phyloP scores from a whole-genome alignment of 2,113 vertebrate species.

The Thryonomys swinderianus region DNA sequence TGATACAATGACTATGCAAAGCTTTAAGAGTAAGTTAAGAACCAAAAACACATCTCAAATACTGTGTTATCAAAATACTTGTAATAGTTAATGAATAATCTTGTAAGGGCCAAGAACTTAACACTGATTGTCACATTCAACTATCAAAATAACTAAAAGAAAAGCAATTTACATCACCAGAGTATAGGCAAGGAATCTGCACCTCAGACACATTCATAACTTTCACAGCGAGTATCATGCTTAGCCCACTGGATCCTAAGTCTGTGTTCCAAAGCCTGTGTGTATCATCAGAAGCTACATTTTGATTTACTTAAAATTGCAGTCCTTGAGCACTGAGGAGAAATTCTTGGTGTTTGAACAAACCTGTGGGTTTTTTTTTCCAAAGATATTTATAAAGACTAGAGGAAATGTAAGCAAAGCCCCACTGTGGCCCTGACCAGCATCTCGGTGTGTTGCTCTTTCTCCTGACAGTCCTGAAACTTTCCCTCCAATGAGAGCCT shows the following conservation, averaged over 20 bases:
- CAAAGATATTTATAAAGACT: neutral
- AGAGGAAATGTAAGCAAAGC: neutral
- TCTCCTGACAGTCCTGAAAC: neutral
- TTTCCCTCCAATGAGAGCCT: neutral
- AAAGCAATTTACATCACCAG: neutral
- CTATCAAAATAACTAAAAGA: neutral
- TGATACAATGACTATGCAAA: neutral
- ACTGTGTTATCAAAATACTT: neutral
- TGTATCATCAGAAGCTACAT: neutral
- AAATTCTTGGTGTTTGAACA: neutral
- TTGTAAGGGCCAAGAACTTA: neutral
- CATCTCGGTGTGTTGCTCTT: neutral
- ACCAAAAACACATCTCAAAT: neutral
- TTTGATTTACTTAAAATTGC: neutral
- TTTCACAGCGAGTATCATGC: neutral
- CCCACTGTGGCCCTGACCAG: neutral
- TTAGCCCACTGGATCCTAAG: neutral
- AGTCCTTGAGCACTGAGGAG: neutral
- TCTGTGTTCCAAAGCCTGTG: neutral
- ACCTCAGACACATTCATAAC: neutral
- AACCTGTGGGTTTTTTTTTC: neutral
- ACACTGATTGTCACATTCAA: constrained; percentile 9
- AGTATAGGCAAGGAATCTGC: neutral
- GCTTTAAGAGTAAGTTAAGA: neutral
- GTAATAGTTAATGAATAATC: neutral